A percentile compares a stretch with the other conserved stretches of the same genome.
Evolutionary conservation across 2,113 vertebrate species (phyloP).

Genomic region (Lipophrys pholis): DNA sequence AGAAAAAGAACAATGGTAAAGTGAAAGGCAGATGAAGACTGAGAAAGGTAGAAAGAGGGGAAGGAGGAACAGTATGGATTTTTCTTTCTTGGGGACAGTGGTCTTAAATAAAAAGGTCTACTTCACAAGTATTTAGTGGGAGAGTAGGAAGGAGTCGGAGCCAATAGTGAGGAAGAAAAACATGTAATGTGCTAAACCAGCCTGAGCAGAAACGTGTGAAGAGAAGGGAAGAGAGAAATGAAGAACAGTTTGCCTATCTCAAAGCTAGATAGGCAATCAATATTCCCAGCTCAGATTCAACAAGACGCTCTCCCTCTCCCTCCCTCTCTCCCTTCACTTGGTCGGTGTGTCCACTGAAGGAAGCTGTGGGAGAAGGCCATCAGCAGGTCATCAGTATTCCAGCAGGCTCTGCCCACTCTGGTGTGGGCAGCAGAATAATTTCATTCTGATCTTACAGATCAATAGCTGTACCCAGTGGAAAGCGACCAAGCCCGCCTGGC

Average conservation of each 20-base stretch:
- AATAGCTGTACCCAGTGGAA: constrained; percentile 65
- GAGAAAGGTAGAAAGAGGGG: neutral
- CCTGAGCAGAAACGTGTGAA: constrained; percentile 38
- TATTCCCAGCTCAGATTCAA: constrained; percentile 63
- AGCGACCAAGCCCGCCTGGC: constrained; percentile 51
- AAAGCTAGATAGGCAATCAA: constrained; percentile 59
- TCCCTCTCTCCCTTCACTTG: constrained; percentile 11
- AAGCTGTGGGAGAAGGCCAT: constrained; percentile 70
- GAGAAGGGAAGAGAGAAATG: constrained; percentile 24
- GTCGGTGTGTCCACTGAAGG: constrained; percentile 53
- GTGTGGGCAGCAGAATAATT: constrained; percentile 78
- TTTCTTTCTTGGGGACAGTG: constrained; percentile 22
- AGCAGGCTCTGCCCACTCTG: constrained; percentile 64
- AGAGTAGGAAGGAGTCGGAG: neutral
- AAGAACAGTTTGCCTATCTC: constrained; percentile 51
- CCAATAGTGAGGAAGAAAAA: constrained; percentile 27
- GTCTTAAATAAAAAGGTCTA: constrained; percentile 34
- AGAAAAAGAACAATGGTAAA: constrained; percentile 5
- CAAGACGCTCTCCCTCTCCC: constrained; percentile 23
- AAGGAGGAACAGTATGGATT: constrained; percentile 32
- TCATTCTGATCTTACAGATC: constrained; percentile 75
- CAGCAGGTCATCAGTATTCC: constrained; percentile 77
- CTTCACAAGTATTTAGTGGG: constrained; percentile 38
- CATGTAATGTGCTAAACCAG: constrained; percentile 22
- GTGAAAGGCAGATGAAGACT: constrained; percentile 30